Evolutionary conservation across 2,113 vertebrate species (phyloP).

Genomic region (Larimichthys crocea): DNA sequence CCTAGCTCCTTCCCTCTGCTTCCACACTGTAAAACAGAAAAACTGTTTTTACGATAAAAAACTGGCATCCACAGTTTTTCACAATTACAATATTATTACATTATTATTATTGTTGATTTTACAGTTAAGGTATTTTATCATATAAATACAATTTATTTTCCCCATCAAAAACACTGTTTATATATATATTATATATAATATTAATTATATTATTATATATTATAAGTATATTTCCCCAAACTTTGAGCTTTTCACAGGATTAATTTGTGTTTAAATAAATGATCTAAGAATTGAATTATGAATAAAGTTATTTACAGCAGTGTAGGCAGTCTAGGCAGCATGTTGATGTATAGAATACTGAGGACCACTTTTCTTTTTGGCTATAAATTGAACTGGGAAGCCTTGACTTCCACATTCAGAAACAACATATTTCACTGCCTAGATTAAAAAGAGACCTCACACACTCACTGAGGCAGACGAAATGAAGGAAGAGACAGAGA

Average conservation of each 20-base stretch:
- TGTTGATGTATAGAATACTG: slow-evolving; percentile 1
- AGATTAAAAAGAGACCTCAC: slow-evolving; percentile 34
- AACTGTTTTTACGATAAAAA: too few relatives aligned
- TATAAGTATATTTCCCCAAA: not conserved
- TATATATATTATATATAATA: too few relatives aligned
- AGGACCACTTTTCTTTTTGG: slow-evolving; percentile 2
- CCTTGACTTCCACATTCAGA: slow-evolving; percentile 1
- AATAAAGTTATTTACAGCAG: not conserved
- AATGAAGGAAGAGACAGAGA: slow-evolving; percentile 15
- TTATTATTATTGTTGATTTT: too few relatives aligned
- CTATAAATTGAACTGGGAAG: slow-evolving; percentile 21
- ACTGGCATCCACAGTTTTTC: too few relatives aligned
- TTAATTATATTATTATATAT: too few relatives aligned
- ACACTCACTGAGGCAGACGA: slow-evolving; percentile 26
- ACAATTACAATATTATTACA: too few relatives aligned
- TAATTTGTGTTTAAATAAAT: not conserved
- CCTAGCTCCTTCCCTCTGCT: not conserved
- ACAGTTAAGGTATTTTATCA: too few relatives aligned
- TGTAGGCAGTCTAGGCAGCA: not conserved
- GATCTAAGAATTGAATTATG: too few relatives aligned
- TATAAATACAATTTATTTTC: too few relatives aligned
- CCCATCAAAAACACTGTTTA: too few relatives aligned
- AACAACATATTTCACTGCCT: slow-evolving; percentile 42
- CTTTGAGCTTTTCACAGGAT: not conserved
- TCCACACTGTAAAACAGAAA: not conserved